Percentiles rank a stretch among this genome's conserved stretches.
Evolutionary conservation across 1,140 invertebrate species (phyloP).

Genomic region (Cyclina sinensis): DNA sequence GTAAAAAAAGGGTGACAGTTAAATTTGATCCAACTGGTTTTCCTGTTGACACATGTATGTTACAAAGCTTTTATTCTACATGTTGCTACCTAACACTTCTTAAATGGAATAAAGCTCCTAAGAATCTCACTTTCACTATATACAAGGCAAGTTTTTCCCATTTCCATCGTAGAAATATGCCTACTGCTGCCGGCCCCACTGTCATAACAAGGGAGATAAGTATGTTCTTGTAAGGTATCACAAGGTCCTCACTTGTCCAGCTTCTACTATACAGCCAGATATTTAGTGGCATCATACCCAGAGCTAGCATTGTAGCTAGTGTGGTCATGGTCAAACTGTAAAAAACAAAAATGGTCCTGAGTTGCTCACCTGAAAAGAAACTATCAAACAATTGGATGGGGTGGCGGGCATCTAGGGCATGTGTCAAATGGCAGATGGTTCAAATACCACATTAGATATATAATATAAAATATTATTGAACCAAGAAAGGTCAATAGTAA

Average conservation of each 20-base stretch:
- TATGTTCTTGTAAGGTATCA: constrained; percentile 86
- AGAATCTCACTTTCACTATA: constrained; percentile 71
- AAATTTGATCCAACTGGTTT: too few relatives aligned
- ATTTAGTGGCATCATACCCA: constrained; percentile 86
- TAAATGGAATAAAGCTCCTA: too few relatives aligned
- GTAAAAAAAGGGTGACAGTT: too few relatives aligned
- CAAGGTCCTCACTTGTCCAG: constrained; percentile 78
- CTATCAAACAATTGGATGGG: too few relatives aligned
- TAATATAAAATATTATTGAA: too few relatives aligned
- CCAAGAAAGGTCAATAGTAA: not conserved
- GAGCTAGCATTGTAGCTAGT: constrained; percentile 83
- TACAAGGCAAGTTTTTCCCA: constrained; percentile 78
- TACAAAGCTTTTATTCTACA: too few relatives aligned
- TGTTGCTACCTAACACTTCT: too few relatives aligned
- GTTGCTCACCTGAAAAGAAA: too few relatives aligned
- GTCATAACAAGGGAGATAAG: constrained; percentile 81
- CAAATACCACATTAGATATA: too few relatives aligned
- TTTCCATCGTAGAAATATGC: constrained; percentile 84
- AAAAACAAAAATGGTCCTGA: not conserved
- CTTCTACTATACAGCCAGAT: constrained; percentile 84
- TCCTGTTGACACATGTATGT: too few relatives aligned
- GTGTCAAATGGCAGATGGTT: too few relatives aligned
- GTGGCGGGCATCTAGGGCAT: too few relatives aligned
- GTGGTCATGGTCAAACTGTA: constrained; percentile 86
- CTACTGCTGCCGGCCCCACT: constrained; percentile 82